These are phyloP conservation scores for Potamilus streckersoni DNA, from an alignment of 1,140 invertebrate genomes.

Conservation along the genomic window DNA sequence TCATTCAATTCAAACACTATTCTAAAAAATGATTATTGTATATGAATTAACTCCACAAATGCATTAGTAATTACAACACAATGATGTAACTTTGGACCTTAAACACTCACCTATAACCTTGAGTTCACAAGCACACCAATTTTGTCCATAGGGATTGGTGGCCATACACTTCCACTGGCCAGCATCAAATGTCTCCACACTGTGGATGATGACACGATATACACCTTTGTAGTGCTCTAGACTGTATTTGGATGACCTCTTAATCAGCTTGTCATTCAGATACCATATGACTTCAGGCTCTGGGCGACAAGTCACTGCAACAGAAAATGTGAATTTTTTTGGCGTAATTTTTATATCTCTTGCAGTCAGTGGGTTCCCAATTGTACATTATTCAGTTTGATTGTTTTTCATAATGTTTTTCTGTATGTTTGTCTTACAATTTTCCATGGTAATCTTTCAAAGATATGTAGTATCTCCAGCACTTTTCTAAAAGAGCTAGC, in stretches of 20 bases:
- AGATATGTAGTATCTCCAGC: too few species aligned
- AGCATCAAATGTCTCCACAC: slow-evolving; percentile 92
- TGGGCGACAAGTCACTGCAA: slow-evolving; percentile 56
- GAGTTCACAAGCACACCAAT: slow-evolving; percentile 95
- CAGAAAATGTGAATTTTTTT: not conserved
- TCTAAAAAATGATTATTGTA: too few species aligned
- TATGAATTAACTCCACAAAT: too few species aligned
- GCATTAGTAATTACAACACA: too few species aligned
- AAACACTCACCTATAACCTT: slow-evolving; percentile 88
- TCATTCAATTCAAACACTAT: too few species aligned
- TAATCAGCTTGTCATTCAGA: slow-evolving; percentile 48
- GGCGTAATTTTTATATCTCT: too few species aligned
- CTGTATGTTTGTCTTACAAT: too few species aligned
- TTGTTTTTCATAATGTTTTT: too few species aligned
- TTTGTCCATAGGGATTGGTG: slow-evolving; percentile 89
- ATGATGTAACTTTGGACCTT: not conserved
- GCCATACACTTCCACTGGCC: slow-evolving; percentile 96
- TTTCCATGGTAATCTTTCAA: too few species aligned
- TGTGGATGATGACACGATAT: slow-evolving; percentile 90
- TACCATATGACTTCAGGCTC: slow-evolving; percentile 62
- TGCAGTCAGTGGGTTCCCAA: too few species aligned
- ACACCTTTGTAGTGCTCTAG: slow-evolving; percentile 76
- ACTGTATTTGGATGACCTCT: slow-evolving; percentile 40
- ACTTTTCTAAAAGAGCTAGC: too few species aligned
- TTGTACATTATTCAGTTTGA: too few species aligned